Conservation (phyloP, 2,113 vertebrate genomes). For the Phalacrocorax carbo region DNA sequence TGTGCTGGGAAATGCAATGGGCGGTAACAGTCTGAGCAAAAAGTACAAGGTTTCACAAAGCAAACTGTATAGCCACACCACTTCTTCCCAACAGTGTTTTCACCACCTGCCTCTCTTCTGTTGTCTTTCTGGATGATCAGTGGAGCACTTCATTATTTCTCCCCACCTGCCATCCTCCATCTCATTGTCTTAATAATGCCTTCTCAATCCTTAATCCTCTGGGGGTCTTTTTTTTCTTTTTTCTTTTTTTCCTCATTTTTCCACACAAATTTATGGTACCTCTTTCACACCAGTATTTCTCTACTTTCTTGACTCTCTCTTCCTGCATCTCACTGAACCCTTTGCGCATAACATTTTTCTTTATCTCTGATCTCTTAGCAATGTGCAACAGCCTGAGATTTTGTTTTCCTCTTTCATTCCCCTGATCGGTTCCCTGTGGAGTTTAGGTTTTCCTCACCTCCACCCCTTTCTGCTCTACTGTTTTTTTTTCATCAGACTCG, state of each 20-base stretch:
- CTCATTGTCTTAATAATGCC: background rate
- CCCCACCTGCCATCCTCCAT: background rate
- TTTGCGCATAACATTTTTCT: background rate
- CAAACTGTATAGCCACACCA: background rate
- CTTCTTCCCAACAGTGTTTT: background rate
- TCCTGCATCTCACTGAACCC: background rate
- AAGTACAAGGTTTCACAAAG: background rate
- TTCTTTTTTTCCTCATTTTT: background rate
- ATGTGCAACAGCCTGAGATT: background rate
- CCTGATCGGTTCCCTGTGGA: background rate
- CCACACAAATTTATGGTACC: background rate
- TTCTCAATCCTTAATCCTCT: background rate
- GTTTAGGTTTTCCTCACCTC: background rate
- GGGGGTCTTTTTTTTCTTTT: background rate
- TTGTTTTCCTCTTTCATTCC: background rate
- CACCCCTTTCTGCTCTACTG: background rate
- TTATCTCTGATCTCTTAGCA: background rate
- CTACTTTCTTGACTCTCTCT: background rate
- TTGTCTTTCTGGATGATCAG: background rate
- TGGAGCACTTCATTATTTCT: background rate
- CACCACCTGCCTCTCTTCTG: fast-evolving
- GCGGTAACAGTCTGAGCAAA: background rate
- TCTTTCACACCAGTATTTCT: background rate
- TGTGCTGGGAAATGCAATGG: background rate
- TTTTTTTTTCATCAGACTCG: background rate